phyloP scores from a whole-genome alignment of 2,888 invertebrate species.

The Caradrina kadenii region DNA sequence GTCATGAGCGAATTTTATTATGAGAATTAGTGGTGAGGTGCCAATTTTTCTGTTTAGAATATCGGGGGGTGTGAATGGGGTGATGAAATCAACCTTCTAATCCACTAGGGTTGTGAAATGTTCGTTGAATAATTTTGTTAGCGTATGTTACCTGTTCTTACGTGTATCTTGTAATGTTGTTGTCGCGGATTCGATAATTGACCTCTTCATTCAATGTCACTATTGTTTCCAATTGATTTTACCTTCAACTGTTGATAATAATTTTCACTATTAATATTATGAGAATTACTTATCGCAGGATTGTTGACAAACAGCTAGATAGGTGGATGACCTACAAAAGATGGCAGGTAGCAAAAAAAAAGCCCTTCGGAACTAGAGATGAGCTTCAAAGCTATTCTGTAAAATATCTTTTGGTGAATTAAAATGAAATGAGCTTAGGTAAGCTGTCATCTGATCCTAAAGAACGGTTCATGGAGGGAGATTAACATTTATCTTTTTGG shows the following conservation, averaged over 20 bases:
- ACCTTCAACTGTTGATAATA: slow-evolving; percentile 63
- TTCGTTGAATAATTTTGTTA: slow-evolving; percentile 83
- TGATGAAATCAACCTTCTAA: slow-evolving; percentile 82
- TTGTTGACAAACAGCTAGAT: background rate
- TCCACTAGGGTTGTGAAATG: slow-evolving; percentile 81
- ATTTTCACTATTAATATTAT: slow-evolving; percentile 32
- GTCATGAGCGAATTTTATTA: slow-evolving; percentile 75
- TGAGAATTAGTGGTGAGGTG: slow-evolving; percentile 80
- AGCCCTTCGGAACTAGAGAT: too few relatives aligned
- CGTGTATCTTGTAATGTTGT: slow-evolving; percentile 79
- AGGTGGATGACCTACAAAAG: background rate
- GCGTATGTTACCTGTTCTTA: slow-evolving; percentile 81
- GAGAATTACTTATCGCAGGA: background rate
- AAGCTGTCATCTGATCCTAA: too few relatives aligned
- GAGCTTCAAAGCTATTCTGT: too few relatives aligned
- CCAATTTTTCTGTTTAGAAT: slow-evolving; percentile 74
- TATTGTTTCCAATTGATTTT: slow-evolving; percentile 74
- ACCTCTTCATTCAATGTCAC: slow-evolving; percentile 80
- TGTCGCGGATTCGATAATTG: slow-evolving; percentile 82
- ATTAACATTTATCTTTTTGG: too few relatives aligned
- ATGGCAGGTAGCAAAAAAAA: too few relatives aligned
- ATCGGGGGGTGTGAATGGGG: slow-evolving; percentile 80
- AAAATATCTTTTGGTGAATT: too few relatives aligned
- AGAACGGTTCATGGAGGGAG: too few relatives aligned
- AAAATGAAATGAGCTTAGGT: too few relatives aligned